A percentile compares a stretch with the other conserved stretches of the same genome.
phyloP scores from a whole-genome alignment of 2,113 vertebrate genomes.

The Paramormyrops kingsleyae region DNA sequence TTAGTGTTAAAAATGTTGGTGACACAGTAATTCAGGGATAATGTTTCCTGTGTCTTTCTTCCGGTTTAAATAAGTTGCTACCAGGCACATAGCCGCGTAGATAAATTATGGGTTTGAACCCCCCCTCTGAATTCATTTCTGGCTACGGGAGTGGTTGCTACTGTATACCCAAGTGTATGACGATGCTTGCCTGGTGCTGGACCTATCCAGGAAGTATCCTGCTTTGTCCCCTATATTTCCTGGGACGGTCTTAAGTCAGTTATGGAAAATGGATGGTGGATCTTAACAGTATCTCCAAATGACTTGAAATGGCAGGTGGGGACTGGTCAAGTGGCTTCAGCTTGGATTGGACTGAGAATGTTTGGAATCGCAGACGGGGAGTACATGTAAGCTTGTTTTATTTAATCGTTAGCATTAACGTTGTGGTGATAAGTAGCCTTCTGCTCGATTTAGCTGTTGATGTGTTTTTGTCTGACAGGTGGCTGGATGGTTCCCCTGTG shows the following conservation, averaged over 20 bases:
- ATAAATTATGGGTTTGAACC: not conserved
- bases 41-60: not conserved
- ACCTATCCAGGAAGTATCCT: not conserved
- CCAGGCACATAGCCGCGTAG: not conserved
- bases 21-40: not conserved
- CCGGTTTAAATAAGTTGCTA: not conserved
- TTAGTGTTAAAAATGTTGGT: not conserved
- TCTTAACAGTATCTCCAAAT: not conserved
- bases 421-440: not conserved
- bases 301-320: slow-evolving; percentile 50
- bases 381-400: slow-evolving; percentile 43
- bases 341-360: slow-evolving; percentile 61
- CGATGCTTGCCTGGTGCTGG: not conserved
- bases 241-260: not conserved
- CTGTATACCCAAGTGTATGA: not conserved
- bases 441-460: not conserved
- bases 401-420: not conserved
- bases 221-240: not conserved
- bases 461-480: slow-evolving; percentile 39
- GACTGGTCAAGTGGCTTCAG: slow-evolving; percentile 45
- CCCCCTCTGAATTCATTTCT: not conserved
- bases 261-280: not conserved
- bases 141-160: not conserved
- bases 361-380: slow-evolving; percentile 49
- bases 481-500: slow-evolving; percentile 56